Base-by-base conservation (phyloP, 2,113 vertebrate species). In the Perognathus longimembris region DNA sequence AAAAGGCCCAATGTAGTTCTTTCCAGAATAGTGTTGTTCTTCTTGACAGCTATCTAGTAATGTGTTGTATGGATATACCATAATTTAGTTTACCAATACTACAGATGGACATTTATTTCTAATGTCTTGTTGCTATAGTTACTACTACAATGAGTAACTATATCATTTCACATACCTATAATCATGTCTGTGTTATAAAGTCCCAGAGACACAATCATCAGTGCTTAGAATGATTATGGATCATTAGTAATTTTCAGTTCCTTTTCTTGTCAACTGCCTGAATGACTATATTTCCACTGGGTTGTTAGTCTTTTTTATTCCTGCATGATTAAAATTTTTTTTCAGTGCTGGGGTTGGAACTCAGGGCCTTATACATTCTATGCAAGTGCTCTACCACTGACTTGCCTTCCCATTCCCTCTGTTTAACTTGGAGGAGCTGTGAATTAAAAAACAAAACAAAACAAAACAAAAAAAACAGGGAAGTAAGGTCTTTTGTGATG, bases 191-290 rank as follows among this genome's bases (percentile, higher is more conserved):
- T 30, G 11, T 74, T 38, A 38, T 79, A 70, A 81, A 59, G 69
- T 78, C 75, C 89, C 79, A 82, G 50, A 90, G 85, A 85, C 75
- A 59, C 50, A 64, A 22, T 78, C 78, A 32, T 69, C 32, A 38
- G 40, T 32, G 45, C 24, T 76, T 57, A 75, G 32, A 36, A 80
- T 85, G 17, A 57, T 78, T 38, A 70, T 85, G 70, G 34, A 40
- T 17, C 54, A 7, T 82, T 66, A 36, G 42, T 59, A 14, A 7
- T 82, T 66, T 42, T 40, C 45, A 14, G 32, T 75, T 91, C 34
- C 57, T 40, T 85, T 63, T 57, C 63, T 36, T 84, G 45, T 42
- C n/a, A 85, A 74, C 36, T 83, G 32, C 34, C 28, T 38, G 36
- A 71, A 66, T 86, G 90, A 26, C 66, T 30, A 21, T 59, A 42